Evolutionary conservation across 2,888 invertebrate genomes (phyloP).

Genomic region (Chelonus formosanus): DNA sequence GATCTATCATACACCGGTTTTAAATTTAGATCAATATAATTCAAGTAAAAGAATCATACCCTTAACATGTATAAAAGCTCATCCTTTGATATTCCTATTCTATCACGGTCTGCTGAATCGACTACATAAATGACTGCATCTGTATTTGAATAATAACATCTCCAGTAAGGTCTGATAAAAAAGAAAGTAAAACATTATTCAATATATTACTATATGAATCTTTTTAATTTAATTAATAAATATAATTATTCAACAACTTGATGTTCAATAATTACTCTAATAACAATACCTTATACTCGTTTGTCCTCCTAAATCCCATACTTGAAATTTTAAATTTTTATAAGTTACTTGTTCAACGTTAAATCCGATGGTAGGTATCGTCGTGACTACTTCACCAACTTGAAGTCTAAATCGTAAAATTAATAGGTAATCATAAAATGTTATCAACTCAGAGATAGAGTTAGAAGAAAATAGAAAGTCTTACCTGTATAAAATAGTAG

Average conservation of each 20-base stretch:
- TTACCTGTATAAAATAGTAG: conserved; percentile 92
- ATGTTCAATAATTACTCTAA: no score
- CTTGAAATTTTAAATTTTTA: conserved; percentile 99
- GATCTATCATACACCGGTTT: conserved; percentile 9
- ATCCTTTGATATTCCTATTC: conserved; percentile 99
- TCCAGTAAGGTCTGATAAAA: conserved; percentile 93
- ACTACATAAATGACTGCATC: conserved; percentile 99
- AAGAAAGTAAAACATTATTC: conserved; percentile 22
- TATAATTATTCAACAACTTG: no score
- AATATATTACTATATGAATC: background rate
- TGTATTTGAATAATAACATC: conserved; percentile 99
- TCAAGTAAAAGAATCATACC: conserved; percentile 68
- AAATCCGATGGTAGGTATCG: conserved; percentile 98
- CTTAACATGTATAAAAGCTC: conserved; percentile 96
- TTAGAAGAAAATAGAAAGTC: conserved; percentile 29
- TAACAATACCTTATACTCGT: conserved; percentile 89
- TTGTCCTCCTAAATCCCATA: conserved; percentile 98
- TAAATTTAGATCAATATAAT: no score
- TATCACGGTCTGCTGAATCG: conserved; percentile 97
- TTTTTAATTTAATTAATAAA: background rate
- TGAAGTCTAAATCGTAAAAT: conserved; percentile 72
- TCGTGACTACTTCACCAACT: conserved; percentile 98
- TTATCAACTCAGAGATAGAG: background rate
- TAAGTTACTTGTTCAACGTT: conserved; percentile 99
- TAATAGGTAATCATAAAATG: background rate